Percentiles rank a stretch among this genome's conserved stretches.
Conservation (phyloP, 2,113 vertebrate species). For the Festucalex cinctus region DNA sequence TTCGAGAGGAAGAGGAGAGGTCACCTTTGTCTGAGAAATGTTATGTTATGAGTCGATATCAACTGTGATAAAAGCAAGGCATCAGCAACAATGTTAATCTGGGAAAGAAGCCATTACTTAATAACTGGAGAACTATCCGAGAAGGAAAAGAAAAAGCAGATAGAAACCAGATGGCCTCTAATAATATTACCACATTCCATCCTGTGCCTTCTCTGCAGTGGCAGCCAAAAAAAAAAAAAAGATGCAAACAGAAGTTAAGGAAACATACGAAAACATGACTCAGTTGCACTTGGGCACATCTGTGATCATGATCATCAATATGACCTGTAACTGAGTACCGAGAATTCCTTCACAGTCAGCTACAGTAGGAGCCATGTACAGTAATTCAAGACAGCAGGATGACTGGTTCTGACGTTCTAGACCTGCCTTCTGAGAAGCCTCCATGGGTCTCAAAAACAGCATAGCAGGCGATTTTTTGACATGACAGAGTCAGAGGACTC, state of each 20-base stretch:
- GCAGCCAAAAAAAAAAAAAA: constrained; percentile 18
- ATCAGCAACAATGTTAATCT: background rate
- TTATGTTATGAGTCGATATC: background rate
- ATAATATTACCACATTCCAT: constrained; percentile 52
- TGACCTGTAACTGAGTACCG: background rate
- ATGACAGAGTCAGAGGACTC: constrained; percentile 7
- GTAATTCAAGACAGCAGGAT: constrained; percentile 8
- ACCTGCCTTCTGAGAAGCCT: constrained; percentile 10
- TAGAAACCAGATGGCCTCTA: constrained; percentile 57
- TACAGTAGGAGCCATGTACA: constrained; percentile 32
- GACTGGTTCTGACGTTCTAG: background rate
- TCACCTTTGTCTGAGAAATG: background rate
- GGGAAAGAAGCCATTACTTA: constrained; percentile 8
- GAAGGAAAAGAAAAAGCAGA: constrained; percentile 35
- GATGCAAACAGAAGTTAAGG: constrained; percentile 1
- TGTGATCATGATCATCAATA: background rate
- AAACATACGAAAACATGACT: background rate
- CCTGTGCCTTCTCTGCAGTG: constrained; percentile 27
- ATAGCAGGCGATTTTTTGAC: background rate
- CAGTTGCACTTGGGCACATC: background rate
- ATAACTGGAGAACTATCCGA: constrained; percentile 27
- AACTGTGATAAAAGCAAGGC: background rate
- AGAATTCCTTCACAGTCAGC: constrained; percentile 13
- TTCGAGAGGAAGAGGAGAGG: constrained; percentile 37
- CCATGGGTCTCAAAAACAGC: constrained; percentile 5